Evolutionary conservation across 2,888 invertebrate genomes (phyloP).

Genomic region (Drosophila stalkeri): DNA sequence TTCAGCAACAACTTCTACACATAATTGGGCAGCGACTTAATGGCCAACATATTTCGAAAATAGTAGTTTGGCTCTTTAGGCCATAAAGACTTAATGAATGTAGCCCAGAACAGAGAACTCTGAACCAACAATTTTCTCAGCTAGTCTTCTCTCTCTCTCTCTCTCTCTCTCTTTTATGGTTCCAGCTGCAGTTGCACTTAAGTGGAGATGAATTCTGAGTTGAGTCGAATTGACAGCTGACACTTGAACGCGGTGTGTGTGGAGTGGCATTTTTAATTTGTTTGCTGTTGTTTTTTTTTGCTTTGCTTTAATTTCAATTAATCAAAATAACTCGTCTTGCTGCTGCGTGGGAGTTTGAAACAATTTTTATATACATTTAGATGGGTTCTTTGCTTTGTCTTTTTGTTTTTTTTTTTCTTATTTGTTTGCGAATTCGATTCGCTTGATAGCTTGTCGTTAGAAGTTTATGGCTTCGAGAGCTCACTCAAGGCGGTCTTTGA

Average conservation of each 20-base stretch:
- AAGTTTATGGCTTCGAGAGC: constrained; percentile 64
- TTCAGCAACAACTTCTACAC: constrained; percentile 34
- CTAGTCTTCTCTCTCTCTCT: no score
- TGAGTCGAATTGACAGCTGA: constrained; percentile 64
- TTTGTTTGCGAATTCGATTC: constrained; percentile 6
- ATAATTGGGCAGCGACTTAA: constrained; percentile 72
- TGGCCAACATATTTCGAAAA: constrained; percentile 60
- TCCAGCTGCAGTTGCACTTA: constrained; percentile 42
- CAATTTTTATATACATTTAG: constrained; percentile 60
- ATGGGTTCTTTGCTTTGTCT: constrained; percentile 50
- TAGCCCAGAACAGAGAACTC: constrained; percentile 31
- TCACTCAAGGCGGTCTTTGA: constrained; percentile 48
- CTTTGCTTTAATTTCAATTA: constrained; percentile 58
- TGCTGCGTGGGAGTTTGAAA: constrained; percentile 63
- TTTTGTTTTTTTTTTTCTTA: no score
- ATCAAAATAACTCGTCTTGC: constrained; percentile 52
- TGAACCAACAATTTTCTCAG: constrained; percentile 8
- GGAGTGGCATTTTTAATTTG: constrained; percentile 53
- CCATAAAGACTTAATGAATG: constrained; percentile 44
- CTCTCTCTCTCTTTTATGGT: background rate
- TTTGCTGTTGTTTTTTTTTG: background rate
- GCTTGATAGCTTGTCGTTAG: constrained; percentile 56
- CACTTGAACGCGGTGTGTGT: constrained; percentile 35
- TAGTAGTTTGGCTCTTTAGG: constrained; percentile 31
- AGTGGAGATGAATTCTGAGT: constrained; percentile 33